Evolutionary conservation across 2,113 vertebrate species (phyloP), one percentile per base, ranked within the genome.

Genomic region (Chrysochloris asiatica): DNA sequence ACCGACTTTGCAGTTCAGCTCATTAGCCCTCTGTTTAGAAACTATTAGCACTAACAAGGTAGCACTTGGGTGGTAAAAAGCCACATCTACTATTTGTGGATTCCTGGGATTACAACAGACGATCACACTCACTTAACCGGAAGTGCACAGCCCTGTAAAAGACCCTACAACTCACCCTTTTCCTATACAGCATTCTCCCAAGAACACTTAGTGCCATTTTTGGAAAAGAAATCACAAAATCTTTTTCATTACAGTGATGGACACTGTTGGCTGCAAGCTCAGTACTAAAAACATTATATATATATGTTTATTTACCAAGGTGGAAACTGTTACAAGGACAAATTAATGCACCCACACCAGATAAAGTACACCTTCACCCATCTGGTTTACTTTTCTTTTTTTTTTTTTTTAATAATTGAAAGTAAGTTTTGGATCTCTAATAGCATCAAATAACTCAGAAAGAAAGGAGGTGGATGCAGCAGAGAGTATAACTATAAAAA

Each of bases 301-400:
- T n/a, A 94, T 10, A 95, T 63, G 93, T 91, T 92, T 86, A 71
- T 89, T 93, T 93, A 82, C 63, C 47, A 92, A 88, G 84, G 88
- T 94, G 4, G 76, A 83, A 94, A 85, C 6, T 56, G 86, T 59
- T 83, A 79, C 41, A 82, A 21, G 61, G 90, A 88, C 67, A 33
- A 93, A 93, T 56, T 83, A 88, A 91, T 2, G 6, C 5, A 52
- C 81, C 56, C 48, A 92, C 41, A 69, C 41, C 79, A 90, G 65
- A 91, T 84, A 75, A 83, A 67, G 67, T 41, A 45, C 21, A 72
- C 81, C 80, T 95, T 90, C 76, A 95, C 86, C 13, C 82, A 93
- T 91, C 85, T 83, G 59, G 47, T 47, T 45, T 76, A 71, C n/a
- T 86, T 52, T 88, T 72, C 84, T 52, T 33, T 63, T 76, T 92